These are phyloP conservation scores for Toxotes chatareus DNA, from an alignment of 2,113 vertebrate species.

Conservation along the genomic window DNA sequence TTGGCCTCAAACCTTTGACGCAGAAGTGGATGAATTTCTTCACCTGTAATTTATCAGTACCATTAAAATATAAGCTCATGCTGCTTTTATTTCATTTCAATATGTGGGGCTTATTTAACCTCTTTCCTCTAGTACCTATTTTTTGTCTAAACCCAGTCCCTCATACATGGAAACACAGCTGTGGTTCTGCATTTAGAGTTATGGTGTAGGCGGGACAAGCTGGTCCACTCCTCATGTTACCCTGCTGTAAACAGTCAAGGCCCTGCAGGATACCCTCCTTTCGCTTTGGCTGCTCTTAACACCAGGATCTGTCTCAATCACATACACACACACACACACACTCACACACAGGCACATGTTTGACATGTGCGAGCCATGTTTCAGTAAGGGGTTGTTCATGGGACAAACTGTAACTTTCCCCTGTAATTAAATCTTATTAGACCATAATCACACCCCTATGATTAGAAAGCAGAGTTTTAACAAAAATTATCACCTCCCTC, in stretches of 20 bases:
- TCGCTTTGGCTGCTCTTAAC: conserved; percentile 22
- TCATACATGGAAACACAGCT: conserved; percentile 65
- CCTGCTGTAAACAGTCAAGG: conserved; percentile 69
- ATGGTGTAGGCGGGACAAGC: conserved; percentile 58
- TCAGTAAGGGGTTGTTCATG: background rate
- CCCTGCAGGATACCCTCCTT: conserved; percentile 46
- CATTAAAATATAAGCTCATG: background rate
- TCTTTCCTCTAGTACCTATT: background rate
- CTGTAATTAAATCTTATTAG: conserved; percentile 3
- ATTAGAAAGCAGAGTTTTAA: conserved; percentile 3
- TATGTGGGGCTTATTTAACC: background rate
- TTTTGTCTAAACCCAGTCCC: background rate
- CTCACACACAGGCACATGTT: conserved; percentile 24
- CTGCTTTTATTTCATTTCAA: background rate
- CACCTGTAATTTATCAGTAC: conserved; percentile 36
- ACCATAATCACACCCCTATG: background rate
- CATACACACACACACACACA: background rate
- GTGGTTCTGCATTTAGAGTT: conserved; percentile 76
- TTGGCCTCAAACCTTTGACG: conserved; percentile 57
- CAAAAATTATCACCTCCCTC: background rate
- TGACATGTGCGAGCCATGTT: conserved; percentile 38
- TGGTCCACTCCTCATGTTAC: conserved; percentile 71
- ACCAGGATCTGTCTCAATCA: background rate
- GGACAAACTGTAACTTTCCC: conserved; percentile 1
- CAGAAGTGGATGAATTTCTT: conserved; percentile 42